phyloP scores from a whole-genome alignment of 2,797 vertebrate genomes.

The Phaenicophaeus curvirostris region DNA sequence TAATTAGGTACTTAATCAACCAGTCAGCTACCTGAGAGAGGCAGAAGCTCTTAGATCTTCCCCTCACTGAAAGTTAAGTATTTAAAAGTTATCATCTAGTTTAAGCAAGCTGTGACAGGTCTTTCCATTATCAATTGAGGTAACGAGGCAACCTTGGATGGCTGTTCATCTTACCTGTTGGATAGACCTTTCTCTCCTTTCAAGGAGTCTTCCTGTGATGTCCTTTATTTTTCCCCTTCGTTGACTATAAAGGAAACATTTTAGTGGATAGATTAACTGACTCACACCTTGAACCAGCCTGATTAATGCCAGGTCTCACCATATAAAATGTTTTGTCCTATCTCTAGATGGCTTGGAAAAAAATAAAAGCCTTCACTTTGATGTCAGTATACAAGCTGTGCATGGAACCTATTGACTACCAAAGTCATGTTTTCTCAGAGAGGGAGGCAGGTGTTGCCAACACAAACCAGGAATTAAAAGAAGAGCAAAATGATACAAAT shows the following conservation, averaged over 20 bases:
- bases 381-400: background rate
- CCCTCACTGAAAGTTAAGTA: background rate
- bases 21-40: background rate
- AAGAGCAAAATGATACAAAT: background rate
- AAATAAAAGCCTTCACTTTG: background rate
- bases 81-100: background rate
- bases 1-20: conserved; percentile 12
- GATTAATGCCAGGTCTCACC: background rate
- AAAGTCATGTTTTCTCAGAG: background rate
- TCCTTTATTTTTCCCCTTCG: background rate
- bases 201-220: background rate
- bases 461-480: background rate
- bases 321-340: background rate
- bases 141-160: background rate
- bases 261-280: background rate
- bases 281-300: background rate
- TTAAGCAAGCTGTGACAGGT: background rate
- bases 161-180: background rate
- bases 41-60: background rate
- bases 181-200: background rate
- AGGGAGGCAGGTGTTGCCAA: fast-evolving
- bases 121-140: background rate
- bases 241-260: background rate
- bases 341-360: background rate
- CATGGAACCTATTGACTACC: background rate